Evolutionary conservation across 1,140 invertebrate genomes (phyloP).

Genomic region (Conus betulinus): DNA sequence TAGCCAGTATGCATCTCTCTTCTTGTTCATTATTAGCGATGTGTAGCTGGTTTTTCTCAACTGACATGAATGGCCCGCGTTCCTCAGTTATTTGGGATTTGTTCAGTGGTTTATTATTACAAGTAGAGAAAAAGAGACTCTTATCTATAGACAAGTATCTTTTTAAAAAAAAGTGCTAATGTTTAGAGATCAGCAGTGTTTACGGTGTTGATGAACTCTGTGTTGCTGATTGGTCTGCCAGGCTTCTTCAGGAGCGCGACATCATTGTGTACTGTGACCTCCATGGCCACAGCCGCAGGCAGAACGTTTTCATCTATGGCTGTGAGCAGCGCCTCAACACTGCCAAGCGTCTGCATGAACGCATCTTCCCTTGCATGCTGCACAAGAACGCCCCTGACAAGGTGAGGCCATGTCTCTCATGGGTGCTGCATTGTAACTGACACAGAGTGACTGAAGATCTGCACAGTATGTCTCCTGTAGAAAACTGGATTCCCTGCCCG

Average conservation of each 20-base stretch:
- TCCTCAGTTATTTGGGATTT: no score
- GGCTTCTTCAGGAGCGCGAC: conserved; percentile 89
- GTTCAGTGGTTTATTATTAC: no score
- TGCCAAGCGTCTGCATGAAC: conserved; percentile 86
- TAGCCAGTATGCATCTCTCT: no score
- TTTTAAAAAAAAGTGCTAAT: background rate
- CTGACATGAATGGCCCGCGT: no score
- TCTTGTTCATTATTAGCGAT: no score
- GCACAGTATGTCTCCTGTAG: no score
- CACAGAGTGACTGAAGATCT: no score
- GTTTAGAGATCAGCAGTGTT: background rate
- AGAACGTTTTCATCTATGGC: conserved; percentile 78
- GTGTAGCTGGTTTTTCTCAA: no score
- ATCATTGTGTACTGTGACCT: conserved; percentile 76
- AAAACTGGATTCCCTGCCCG: no score
- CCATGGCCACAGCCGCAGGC: conserved; percentile 75
- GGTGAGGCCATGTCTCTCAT: conserved; percentile 76
- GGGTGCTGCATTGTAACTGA: no score
- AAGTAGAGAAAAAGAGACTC: background rate
- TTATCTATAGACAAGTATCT: background rate
- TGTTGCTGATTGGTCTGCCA: conserved; percentile 32
- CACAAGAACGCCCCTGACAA: conserved; percentile 94
- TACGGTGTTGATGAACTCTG: conserved; percentile 23
- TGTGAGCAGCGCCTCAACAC: conserved; percentile 90
- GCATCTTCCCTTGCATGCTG: conserved; percentile 94